A percentile compares a stretch with the other conserved stretches of the same genome.
These are phyloP conservation scores for Buathra laborator DNA, from an alignment of 2,888 invertebrate genomes.

Conservation along the genomic window DNA sequence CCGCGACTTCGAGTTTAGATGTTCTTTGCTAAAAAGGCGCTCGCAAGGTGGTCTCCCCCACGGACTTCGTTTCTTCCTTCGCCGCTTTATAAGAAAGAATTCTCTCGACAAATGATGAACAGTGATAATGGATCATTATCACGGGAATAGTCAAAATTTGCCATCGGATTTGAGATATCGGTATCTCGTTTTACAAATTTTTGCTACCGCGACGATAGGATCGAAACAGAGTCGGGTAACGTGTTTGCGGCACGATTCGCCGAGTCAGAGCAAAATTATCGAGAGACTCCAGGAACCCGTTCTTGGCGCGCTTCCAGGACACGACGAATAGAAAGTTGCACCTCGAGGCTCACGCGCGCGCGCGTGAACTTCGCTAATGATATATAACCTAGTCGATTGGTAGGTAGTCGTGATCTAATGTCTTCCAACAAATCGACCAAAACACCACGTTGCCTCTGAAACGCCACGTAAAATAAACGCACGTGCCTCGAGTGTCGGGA, in stretches of 20 bases:
- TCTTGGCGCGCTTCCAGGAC: conserved; percentile 65
- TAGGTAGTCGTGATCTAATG: conserved; percentile 48
- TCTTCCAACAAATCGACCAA: conserved; percentile 52
- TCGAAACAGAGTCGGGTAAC: neutral
- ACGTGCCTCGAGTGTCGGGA: conserved; percentile 9
- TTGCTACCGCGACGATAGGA: neutral
- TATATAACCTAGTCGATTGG: conserved; percentile 30
- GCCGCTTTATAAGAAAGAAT: neutral
- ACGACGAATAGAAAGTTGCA: conserved; percentile 64
- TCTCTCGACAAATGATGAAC: neutral
- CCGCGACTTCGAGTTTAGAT: conserved; percentile 74
- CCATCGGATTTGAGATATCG: neutral
- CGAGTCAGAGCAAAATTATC: conserved; percentile 33
- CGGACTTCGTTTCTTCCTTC: neutral
- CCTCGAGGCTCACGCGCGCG: conserved; percentile 46
- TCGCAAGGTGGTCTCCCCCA: conserved; percentile 33
- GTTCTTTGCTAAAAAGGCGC: conserved; percentile 72
- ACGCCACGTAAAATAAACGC: conserved; percentile 21
- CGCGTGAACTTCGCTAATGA: conserved; percentile 64
- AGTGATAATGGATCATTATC: neutral
- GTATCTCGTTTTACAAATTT: neutral
- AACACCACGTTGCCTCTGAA: conserved; percentile 14
- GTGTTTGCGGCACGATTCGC: neutral
- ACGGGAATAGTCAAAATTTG: neutral
- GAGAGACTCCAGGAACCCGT: conserved; percentile 59